These are phyloP conservation scores for Notothenia coriiceps DNA, from an alignment of 2,113 vertebrate genomes.

Conservation along the genomic window DNA sequence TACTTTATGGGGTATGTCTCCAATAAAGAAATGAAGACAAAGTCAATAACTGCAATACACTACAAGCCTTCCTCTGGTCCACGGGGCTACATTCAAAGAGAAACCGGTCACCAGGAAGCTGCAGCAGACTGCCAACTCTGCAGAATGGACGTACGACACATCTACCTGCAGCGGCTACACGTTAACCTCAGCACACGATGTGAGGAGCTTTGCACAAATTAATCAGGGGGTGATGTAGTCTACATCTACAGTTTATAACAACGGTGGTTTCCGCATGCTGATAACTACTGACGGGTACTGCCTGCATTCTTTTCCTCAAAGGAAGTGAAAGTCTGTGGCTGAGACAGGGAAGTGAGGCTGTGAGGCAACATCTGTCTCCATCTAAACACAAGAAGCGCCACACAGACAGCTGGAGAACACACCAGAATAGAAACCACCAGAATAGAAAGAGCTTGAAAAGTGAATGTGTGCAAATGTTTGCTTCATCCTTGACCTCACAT, in stretches of 20 bases:
- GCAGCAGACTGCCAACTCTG: constrained; percentile 54
- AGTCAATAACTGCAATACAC: too few relatives aligned
- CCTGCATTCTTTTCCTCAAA: constrained; percentile 30
- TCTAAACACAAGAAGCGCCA: constrained; percentile 25
- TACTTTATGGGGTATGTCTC: too few relatives aligned
- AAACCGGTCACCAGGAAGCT: constrained; percentile 45
- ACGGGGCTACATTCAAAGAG: constrained; percentile 28
- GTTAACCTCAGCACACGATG: too few relatives aligned
- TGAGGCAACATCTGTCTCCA: constrained; percentile 52
- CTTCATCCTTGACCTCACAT: background rate
- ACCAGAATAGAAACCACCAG: constrained; percentile 23
- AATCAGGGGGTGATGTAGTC: too few relatives aligned
- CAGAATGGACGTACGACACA: constrained; percentile 1
- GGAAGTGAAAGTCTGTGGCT: constrained; percentile 70
- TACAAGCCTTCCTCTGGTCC: too few relatives aligned
- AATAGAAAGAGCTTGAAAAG: constrained; percentile 28
- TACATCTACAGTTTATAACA: accelerated
- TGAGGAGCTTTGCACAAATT: too few relatives aligned
- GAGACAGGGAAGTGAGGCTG: constrained; percentile 73
- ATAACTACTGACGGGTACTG: background rate
- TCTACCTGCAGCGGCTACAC: constrained; percentile 9
- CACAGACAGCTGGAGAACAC: constrained; percentile 37
- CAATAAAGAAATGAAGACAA: too few relatives aligned
- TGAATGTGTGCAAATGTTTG: background rate
- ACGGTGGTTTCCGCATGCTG: background rate